Conservation (phyloP, 35 echinoderm and acorn worm genomes). For the Chiridota heheva region DNA sequence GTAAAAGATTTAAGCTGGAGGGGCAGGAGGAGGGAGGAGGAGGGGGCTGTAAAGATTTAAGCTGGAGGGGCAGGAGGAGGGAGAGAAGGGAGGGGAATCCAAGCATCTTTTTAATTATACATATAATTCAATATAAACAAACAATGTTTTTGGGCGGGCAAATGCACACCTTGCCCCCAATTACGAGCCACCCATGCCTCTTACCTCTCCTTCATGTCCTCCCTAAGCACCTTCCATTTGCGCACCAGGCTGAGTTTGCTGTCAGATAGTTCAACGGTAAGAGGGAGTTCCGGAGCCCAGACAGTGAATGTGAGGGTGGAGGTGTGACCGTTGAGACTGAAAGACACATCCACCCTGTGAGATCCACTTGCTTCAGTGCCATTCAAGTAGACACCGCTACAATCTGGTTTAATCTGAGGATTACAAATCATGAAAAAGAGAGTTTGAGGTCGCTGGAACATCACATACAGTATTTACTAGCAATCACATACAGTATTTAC, state of each 20-base stretch:
- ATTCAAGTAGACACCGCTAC: constrained; percentile 68
- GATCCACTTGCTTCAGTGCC: constrained; percentile 70
- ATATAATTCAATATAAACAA: not conserved
- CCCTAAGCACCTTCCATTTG: constrained; percentile 79
- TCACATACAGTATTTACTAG: not conserved
- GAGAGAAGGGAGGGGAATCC: too few species aligned
- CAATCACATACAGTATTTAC: not conserved
- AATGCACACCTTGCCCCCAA: too few species aligned
- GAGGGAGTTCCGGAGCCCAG: constrained; percentile 87
- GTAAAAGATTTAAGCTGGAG: too few species aligned
- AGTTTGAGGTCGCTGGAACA: not conserved
- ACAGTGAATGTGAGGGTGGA: constrained; percentile 48
- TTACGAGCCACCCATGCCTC: too few species aligned
- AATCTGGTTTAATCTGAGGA: constrained; percentile 61
- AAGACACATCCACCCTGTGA: constrained; percentile 25
- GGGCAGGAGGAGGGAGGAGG: too few species aligned
- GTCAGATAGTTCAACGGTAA: constrained; percentile 78
- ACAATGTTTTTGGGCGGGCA: not conserved
- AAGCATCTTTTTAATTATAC: too few species aligned
- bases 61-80: too few species aligned
- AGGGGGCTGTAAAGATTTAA: too few species aligned
- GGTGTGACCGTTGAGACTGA: constrained; percentile 40
- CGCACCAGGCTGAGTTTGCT: constrained; percentile 76
- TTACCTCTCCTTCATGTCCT: not conserved
- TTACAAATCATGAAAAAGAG: not conserved